A percentile compares a stretch with the other conserved stretches of the same genome.
phyloP scores from a whole-genome alignment of 1,140 invertebrate genomes.

The Limonius californicus region DNA sequence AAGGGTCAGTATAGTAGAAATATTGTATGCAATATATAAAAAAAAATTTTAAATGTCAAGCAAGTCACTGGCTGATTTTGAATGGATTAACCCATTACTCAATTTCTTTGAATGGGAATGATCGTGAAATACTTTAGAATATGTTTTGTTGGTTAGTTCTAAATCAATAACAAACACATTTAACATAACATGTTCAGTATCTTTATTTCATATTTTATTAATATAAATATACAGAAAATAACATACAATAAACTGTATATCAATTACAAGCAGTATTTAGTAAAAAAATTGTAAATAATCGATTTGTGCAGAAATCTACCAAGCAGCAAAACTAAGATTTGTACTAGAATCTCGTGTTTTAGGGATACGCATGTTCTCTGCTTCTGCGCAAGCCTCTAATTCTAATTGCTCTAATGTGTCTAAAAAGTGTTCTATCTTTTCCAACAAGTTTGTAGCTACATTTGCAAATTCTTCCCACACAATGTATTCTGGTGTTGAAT shows the following conservation, averaged over 20 bases:
- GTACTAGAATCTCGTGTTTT: constrained; percentile 40
- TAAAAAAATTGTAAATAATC: constrained; percentile 14
- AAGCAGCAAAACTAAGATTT: constrained; percentile 45
- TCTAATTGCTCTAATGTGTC: constrained; percentile 41
- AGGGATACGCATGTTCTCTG: not conserved
- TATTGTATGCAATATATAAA: too few relatives aligned
- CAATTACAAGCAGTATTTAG: not conserved
- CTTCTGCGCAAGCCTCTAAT: not conserved
- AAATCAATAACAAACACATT: constrained; percentile 6
- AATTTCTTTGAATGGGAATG: too few relatives aligned
- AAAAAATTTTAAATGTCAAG: too few relatives aligned
- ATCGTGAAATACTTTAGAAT: too few relatives aligned
- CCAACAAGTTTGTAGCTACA: constrained; percentile 60
- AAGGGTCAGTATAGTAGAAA: too few relatives aligned
- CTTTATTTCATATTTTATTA: constrained; percentile 11
- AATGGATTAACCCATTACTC: too few relatives aligned
- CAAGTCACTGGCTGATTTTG: too few relatives aligned
- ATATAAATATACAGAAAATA: constrained; percentile 5
- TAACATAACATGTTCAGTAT: too few relatives aligned
- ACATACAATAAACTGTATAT: constrained; percentile 14
- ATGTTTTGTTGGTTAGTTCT: too few relatives aligned
- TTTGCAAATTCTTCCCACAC: constrained; percentile 63
- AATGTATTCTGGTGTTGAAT: constrained; percentile 44
- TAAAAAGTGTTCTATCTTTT: constrained; percentile 49
- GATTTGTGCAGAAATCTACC: constrained; percentile 31